phyloP scores from a whole-genome alignment of 92 coral and sea anemone species.

The Phenganax marumi region DNA sequence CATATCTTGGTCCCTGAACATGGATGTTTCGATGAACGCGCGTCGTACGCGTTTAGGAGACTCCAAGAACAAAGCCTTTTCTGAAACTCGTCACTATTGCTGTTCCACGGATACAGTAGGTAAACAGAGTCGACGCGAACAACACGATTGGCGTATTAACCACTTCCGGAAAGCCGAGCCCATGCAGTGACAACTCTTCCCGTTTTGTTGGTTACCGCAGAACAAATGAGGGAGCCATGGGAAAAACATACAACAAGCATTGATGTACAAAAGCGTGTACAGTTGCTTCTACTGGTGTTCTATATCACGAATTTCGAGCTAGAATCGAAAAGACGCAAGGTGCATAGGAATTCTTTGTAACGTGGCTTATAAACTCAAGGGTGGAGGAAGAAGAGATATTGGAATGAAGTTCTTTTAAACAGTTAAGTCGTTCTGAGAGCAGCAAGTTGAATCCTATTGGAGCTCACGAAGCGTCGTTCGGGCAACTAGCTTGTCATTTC shows the following conservation, averaged over 20 bases:
- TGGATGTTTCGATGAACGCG: not conserved
- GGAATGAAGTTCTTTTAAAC: slow-evolving; percentile 23
- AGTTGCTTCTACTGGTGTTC: slow-evolving; percentile 7
- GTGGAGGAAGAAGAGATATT: slow-evolving; percentile 10
- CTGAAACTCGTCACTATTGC: slow-evolving; percentile 23
- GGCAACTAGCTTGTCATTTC: slow-evolving; percentile 35
- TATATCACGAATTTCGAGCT: not conserved
- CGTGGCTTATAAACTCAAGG: not conserved
- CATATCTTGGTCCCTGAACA: slow-evolving; percentile 46
- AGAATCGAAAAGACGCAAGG: not conserved
- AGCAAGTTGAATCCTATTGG: slow-evolving; percentile 34
- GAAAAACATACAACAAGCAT: not conserved
- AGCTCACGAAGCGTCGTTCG: slow-evolving; percentile 30
- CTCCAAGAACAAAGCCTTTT: not conserved
- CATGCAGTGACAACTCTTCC: slow-evolving; percentile 25
- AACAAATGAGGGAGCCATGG: not conserved
- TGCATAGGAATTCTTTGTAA: slow-evolving; percentile 8
- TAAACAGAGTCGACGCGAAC: slow-evolving; percentile 25
- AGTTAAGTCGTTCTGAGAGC: slow-evolving; percentile 10
- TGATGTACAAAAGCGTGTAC: slow-evolving; percentile 5
- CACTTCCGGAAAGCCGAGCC: slow-evolving; percentile 47
- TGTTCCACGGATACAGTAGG: slow-evolving; percentile 24
- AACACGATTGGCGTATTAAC: slow-evolving; percentile 33
- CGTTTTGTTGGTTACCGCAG: not conserved
- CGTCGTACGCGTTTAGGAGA: no score